phyloP scores from a whole-genome alignment of 2,113 vertebrate species.

The Antigone vipio region DNA sequence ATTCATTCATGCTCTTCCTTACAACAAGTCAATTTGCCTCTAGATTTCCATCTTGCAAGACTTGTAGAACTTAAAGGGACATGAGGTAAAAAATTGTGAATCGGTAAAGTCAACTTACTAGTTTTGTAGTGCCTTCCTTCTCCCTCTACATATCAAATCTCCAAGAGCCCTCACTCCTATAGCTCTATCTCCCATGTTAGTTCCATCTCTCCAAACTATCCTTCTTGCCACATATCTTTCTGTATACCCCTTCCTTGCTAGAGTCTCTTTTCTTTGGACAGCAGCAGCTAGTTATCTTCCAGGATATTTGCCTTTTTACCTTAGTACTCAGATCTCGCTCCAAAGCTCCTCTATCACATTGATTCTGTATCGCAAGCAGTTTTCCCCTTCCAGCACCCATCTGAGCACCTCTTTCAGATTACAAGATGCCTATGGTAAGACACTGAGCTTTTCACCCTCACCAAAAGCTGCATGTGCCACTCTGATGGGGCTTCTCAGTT shows the following conservation, averaged over 20 bases:
- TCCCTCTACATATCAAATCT: neutral
- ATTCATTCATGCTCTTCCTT: neutral
- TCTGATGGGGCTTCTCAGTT: neutral
- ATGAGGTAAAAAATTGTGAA: neutral
- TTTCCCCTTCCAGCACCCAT: neutral
- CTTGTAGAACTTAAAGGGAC: neutral
- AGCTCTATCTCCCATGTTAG: neutral
- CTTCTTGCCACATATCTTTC: rapidly evolving
- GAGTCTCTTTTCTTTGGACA: neutral
- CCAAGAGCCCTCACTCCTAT: neutral
- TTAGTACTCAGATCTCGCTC: neutral
- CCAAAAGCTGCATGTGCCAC: neutral
- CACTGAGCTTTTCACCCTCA: neutral
- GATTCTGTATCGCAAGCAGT: neutral
- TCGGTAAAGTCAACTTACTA: neutral
- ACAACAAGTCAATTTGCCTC: neutral
- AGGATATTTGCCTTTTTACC: neutral
- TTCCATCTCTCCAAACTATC: neutral
- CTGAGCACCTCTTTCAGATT: neutral
- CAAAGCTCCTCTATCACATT: neutral
- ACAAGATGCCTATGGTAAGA: rapidly evolving
- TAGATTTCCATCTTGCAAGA: neutral
- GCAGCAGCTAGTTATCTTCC: neutral
- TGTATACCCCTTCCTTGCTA: neutral
- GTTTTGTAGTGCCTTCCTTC: neutral